phyloP scores from a whole-genome alignment of 92 coral and sea anemone genomes.

The Galaxea fascicularis region DNA sequence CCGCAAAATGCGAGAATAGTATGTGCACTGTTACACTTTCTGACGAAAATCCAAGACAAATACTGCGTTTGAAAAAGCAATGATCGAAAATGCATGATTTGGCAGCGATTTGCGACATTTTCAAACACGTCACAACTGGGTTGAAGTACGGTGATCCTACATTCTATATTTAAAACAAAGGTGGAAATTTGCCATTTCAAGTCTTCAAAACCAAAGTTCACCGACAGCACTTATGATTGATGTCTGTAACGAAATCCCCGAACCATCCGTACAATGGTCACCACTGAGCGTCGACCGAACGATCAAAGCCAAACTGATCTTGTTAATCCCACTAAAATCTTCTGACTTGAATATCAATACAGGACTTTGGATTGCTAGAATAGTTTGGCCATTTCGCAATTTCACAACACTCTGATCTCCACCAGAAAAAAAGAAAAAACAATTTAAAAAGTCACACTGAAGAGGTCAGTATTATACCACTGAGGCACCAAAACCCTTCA shows the following conservation, averaged over 20 bases:
- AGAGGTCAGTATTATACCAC: background rate
- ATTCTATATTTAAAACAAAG: slow-evolving; percentile 31
- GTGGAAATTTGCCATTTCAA: slow-evolving; percentile 51
- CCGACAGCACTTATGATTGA: background rate
- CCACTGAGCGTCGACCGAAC: background rate
- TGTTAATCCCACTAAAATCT: background rate
- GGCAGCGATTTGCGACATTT: background rate
- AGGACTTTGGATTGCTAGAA: background rate
- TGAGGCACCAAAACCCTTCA: background rate
- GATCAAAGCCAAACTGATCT: background rate
- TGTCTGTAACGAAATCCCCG: slow-evolving; percentile 44
- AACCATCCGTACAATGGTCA: background rate
- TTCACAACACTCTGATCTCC: background rate
- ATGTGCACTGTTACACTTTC: background rate
- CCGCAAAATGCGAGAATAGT: background rate
- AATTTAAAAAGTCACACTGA: background rate
- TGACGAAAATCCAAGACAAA: background rate
- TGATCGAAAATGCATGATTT: background rate
- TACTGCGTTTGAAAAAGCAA: background rate
- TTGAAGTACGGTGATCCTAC: slow-evolving; percentile 12
- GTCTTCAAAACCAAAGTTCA: slow-evolving; percentile 34
- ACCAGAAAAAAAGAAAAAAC: background rate
- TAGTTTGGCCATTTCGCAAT: slow-evolving; percentile 11
- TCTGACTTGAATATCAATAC: background rate
- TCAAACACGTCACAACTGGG: background rate